A percentile compares a stretch with the other conserved stretches of the same genome.
phyloP scores from a whole-genome alignment of 2,113 vertebrate genomes.

The Calyptomena viridis region DNA sequence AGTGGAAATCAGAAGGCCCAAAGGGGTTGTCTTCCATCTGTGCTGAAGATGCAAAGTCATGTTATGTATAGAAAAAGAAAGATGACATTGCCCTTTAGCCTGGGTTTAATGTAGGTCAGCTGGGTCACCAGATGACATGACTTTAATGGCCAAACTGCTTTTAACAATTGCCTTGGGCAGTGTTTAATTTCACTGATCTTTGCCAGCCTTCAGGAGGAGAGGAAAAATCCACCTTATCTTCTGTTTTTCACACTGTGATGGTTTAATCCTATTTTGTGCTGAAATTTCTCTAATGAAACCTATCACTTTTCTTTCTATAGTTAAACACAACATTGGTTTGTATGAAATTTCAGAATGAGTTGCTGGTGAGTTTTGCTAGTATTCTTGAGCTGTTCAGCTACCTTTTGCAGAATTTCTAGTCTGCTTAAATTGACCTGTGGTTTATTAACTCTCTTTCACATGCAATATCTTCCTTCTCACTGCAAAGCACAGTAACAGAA shows the following conservation, averaged over 20 bases:
- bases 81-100: slow-evolving; percentile 63
- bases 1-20: background rate
- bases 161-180: slow-evolving; percentile 52
- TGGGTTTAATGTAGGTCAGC: slow-evolving; percentile 59
- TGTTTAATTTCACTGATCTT: slow-evolving; percentile 60
- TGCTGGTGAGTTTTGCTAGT: background rate
- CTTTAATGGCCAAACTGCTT: slow-evolving; percentile 63
- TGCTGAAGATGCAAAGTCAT: slow-evolving; percentile 37
- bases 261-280: background rate
- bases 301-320: background rate
- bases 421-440: background rate
- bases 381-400: background rate
- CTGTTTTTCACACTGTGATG: background rate
- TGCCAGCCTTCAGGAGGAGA: slow-evolving; percentile 32
- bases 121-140: slow-evolving; percentile 65
- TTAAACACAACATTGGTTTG: background rate
- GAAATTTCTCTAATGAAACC: background rate
- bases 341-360: background rate
- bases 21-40: slow-evolving; percentile 19
- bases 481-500: background rate
- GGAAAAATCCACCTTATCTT: slow-evolving; percentile 32
- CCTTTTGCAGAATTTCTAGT: background rate
- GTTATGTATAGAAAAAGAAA: slow-evolving; percentile 33
- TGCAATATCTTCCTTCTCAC: background rate
- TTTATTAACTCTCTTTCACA: background rate